Evolutionary conservation across 2,888 invertebrate genomes (phyloP), one percentile per base, ranked within the genome.

Genomic region (Hermodice carunculata): DNA sequence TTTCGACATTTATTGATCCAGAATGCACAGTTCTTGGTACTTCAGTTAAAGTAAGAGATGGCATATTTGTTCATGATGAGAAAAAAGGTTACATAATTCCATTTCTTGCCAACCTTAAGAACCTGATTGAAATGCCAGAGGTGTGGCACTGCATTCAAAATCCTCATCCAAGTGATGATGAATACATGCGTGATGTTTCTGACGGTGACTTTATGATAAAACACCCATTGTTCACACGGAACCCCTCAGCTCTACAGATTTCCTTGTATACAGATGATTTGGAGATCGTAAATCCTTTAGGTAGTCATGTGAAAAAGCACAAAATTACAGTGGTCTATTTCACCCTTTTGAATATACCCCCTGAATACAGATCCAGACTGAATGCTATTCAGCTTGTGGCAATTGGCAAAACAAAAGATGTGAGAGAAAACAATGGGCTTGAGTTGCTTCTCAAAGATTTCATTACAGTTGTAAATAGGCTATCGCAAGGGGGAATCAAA

Each of bases 301-400:
- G 51, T 2, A 31, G 19, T 4, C 44, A 57, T 42, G 49, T 61
- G 28, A 61, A 64, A 29, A 57, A 61, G 51, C 48, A 64, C 28
- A 68, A 64, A 48, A 58, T 68, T 43, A 52, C 26, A 31, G 57
- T 54, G 43, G 52, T 68, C 37, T 68, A 68, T 26, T 61, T 58
- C 61, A 32, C 51, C 17, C 43, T 68, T 29, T 57, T 49, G 6
- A 68, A 68, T 48, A 32, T 64, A 11, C 61, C 54, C 28, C 67
- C 67, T 3, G 31, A 61, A 26, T 61, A 48, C 34, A 44, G 61
- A 37, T 64, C 64, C 22, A 61, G 58, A 40, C 34, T 68, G 14
- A 31, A 61, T 40, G 32, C 49, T 26, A 67, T 67, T 24, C 64
- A 67, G 31, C 46, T 64, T 31, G 57, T 64, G 14, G 44, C 44